These are phyloP conservation scores for Danio kyathit DNA, from an alignment of 2,797 vertebrate genomes.

Conservation along the genomic window DNA sequence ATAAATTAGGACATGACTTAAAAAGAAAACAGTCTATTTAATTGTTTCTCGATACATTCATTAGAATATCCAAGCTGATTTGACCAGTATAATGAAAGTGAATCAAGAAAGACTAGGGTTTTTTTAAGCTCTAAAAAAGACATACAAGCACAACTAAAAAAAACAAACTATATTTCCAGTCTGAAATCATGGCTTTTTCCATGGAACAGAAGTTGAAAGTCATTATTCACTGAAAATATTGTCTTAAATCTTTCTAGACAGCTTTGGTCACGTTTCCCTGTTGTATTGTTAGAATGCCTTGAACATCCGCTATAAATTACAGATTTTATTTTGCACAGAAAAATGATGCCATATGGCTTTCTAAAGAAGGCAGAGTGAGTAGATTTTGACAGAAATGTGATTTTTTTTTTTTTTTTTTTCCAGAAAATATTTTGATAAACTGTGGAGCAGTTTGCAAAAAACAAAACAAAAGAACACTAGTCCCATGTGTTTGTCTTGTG, in stretches of 20 bases:
- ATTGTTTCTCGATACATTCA: too few species aligned
- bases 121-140: background rate
- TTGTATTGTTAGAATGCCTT: background rate
- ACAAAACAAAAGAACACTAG: background rate
- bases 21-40: too few species aligned
- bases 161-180: background rate
- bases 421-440: background rate
- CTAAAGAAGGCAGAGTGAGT: background rate
- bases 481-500: too few species aligned
- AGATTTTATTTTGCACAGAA: background rate
- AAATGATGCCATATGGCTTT: background rate
- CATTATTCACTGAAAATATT: background rate
- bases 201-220: background rate
- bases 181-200: background rate
- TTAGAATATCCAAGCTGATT: background rate
- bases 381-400: background rate
- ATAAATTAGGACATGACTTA: too few species aligned
- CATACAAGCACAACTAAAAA: background rate
- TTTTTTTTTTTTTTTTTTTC: background rate
- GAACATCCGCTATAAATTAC: background rate
- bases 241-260: background rate
- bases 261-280: background rate
- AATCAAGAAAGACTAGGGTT: background rate
- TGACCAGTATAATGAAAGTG: background rate
- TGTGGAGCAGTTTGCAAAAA: background rate